Evolutionary conservation across 2,113 vertebrate genomes (phyloP).

Genomic region (Paraplagusia blochii): DNA sequence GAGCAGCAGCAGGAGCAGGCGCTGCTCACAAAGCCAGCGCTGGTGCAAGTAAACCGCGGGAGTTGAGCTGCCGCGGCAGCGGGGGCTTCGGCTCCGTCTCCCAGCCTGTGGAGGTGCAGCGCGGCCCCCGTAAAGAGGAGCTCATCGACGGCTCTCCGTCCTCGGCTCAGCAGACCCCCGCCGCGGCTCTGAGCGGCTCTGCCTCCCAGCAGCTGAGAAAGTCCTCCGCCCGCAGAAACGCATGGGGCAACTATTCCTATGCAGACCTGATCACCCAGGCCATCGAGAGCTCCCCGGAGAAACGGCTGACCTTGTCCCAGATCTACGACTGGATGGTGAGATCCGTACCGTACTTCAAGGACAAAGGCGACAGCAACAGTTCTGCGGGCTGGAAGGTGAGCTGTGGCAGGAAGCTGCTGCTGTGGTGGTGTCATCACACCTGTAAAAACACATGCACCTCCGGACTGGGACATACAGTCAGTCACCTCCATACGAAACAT

Average conservation of each 20-base stretch:
- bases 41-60: conserved; percentile 10
- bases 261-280: conserved; percentile 94
- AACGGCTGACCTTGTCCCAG: conserved; percentile 92
- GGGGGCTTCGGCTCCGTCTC: conserved; percentile 21
- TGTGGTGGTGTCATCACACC: conserved; percentile 31
- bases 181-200: conserved; percentile 62
- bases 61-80: conserved; percentile 18
- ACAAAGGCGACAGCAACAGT: conserved; percentile 98
- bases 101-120: conserved; percentile 52
- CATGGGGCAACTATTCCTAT: conserved; percentile 97
- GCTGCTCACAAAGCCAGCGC: conserved; percentile 61
- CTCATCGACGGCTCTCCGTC: conserved; percentile 61
- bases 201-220: conserved; percentile 84
- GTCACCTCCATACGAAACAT: too few relatives aligned
- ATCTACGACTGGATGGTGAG: conserved; percentile 99
- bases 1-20: conserved; percentile 73
- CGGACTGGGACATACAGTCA: neutral
- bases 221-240: conserved; percentile 91
- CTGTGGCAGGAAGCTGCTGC: conserved; percentile 13
- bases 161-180: conserved; percentile 52
- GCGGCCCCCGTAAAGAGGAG: conserved; percentile 52
- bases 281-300: conserved; percentile 93
- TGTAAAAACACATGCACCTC: conserved; percentile 19
- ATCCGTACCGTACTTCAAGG: conserved; percentile 97
- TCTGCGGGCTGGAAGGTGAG: conserved; percentile 97